Percentiles rank a stretch among this genome's conserved stretches.
These are phyloP conservation scores for Allygus modestus DNA, from an alignment of 2,888 invertebrate genomes.

Conservation along the genomic window DNA sequence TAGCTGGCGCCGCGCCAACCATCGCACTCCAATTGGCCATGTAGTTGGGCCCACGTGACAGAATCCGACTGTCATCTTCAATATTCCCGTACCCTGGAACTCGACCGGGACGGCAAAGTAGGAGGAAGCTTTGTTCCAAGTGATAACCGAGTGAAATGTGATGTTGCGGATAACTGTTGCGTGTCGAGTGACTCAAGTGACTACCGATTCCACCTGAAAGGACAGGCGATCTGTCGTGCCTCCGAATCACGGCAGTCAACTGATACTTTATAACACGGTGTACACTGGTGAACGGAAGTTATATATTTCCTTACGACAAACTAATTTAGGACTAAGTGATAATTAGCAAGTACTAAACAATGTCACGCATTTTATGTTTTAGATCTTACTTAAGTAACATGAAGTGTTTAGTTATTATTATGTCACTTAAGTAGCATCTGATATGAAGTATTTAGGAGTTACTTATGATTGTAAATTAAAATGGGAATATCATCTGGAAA, in stretches of 20 bases:
- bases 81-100: no score
- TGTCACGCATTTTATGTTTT: no score
- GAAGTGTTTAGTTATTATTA: no score
- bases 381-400: no score
- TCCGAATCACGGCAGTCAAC: background rate
- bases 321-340: no score
- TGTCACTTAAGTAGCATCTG: no score
- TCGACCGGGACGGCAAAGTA: background rate
- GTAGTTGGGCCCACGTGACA: slow-evolving; percentile 42
- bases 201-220: background rate
- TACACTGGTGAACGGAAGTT: no score
- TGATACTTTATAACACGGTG: background rate
- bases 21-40: slow-evolving; percentile 35
- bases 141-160: background rate
- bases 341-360: no score
- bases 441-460: no score
- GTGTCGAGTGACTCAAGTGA: slow-evolving; percentile 1
- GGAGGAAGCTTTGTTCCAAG: background rate
- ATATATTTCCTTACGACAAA: no score
- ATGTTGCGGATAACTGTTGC: background rate
- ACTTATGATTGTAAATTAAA: no score
- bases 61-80: slow-evolving; percentile 24
- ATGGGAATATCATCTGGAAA: no score
- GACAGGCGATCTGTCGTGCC: slow-evolving; percentile 6
- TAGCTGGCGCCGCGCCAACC: background rate